Conservation (phyloP, 2,113 vertebrate species). For the Grantiella picta region DNA sequence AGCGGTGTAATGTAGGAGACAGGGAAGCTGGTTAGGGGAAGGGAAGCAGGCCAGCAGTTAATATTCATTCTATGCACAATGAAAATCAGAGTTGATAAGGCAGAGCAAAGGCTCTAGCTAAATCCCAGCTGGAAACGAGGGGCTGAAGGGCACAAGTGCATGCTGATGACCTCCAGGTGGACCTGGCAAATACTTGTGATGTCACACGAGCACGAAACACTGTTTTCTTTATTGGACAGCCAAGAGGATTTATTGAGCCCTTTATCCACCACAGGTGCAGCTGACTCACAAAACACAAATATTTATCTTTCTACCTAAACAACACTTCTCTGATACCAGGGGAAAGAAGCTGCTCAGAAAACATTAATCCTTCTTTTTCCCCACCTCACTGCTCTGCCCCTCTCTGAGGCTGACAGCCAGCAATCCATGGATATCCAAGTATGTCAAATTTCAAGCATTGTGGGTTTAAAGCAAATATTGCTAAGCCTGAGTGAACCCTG, state of each 20-base stretch:
- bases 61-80: not conserved
- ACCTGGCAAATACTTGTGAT: slow-evolving; percentile 46
- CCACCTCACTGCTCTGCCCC: not conserved
- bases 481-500: not conserved
- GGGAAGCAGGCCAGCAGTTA: not conserved
- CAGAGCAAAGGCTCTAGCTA: not conserved
- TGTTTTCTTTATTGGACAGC: slow-evolving; percentile 55
- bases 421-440: not conserved
- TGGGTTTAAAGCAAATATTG: not conserved
- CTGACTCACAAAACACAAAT: slow-evolving; percentile 54
- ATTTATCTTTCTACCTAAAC: slow-evolving; percentile 59
- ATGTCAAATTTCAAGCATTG: not conserved
- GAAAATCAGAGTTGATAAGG: not conserved
- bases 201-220: slow-evolving; percentile 28
- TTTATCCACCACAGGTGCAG: slow-evolving; percentile 33
- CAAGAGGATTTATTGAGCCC: slow-evolving; percentile 50
- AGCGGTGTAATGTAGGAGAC: not conserved
- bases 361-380: not conserved
- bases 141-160: slow-evolving; percentile 21
- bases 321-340: not conserved
- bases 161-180: slow-evolving; percentile 19
- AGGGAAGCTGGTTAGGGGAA: not conserved
- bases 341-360: slow-evolving; percentile 21
- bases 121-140: not conserved
- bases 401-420: not conserved